A percentile compares a stretch with the other conserved stretches of the same genome.
Conservation (phyloP, 2,888 invertebrate genomes). For the Fragum fragum region DNA sequence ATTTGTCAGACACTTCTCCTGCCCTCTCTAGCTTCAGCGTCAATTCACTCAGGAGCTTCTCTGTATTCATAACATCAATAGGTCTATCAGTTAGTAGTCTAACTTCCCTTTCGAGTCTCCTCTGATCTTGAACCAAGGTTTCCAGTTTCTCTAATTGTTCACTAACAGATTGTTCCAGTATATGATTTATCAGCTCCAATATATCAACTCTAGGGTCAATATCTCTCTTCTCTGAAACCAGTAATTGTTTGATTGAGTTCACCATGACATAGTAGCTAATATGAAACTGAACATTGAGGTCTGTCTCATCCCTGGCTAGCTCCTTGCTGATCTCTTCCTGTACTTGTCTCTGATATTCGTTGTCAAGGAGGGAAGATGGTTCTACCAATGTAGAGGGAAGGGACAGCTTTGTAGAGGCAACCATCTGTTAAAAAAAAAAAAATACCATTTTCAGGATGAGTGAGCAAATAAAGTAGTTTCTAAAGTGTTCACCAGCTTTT, state of each 20-base stretch:
- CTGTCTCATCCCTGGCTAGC: constrained; percentile 43
- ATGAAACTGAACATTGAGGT: constrained; percentile 43
- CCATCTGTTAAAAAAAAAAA: constrained; percentile 57
- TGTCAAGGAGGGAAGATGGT: constrained; percentile 64
- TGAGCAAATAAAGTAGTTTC: no score
- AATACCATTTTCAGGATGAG: neutral
- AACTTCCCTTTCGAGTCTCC: constrained; percentile 27
- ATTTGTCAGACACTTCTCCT: neutral
- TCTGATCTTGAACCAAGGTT: constrained; percentile 52
- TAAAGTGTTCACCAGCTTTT: no score
- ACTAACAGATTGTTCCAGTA: constrained; percentile 39
- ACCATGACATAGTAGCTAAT: constrained; percentile 35
- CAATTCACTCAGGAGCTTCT: neutral
- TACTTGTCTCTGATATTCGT: constrained; percentile 62
- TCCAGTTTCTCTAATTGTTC: constrained; percentile 23
- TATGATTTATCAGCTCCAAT: constrained; percentile 55
- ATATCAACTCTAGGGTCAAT: constrained; percentile 29
- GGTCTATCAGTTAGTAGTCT: constrained; percentile 20
- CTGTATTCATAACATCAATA: neutral
- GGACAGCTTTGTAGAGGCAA: constrained; percentile 59
- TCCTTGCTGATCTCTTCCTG: constrained; percentile 59
- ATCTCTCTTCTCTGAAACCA: constrained; percentile 21
- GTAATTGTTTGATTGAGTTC: constrained; percentile 26
- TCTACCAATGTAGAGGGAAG: constrained; percentile 55
- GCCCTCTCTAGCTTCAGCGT: neutral